Base-by-base conservation (phyloP, 2,113 vertebrate species). In the Ammodytes dubius region DNA sequence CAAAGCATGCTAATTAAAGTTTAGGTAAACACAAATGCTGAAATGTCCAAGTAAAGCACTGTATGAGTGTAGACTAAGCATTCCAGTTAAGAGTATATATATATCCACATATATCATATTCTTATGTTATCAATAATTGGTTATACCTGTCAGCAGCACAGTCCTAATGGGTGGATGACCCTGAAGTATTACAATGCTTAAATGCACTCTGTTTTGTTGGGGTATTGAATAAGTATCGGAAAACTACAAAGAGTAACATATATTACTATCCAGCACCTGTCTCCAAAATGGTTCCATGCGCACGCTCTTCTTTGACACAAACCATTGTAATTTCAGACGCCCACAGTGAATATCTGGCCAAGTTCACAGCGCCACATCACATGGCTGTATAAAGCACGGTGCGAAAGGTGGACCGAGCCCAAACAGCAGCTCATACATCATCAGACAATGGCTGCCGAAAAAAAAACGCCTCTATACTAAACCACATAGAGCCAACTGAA, bases 381-480 rank as follows among this genome's bases (percentile, higher is more conserved):
- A 60, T 15, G n/a, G 82, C 79, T 86, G 81, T 83, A 90, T 90
- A 88, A 85, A 87, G 84, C 83, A 8, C 7, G 4, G 78, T 81
- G 73, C 86, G 83, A 86, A 79, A 88, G 89, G 87, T 85, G 87
- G 80, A 85, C 81, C 37, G 17, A 75, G 63, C 87, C 72, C 78
- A 84, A 86, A 87, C 76, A 87, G 82, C 73, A 78, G 85, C 81
- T 74, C 82, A 89, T 90, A 90, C 82, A 92, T 92, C 89, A 91
- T 87, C 83, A 83, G 70, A 92, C 91, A 92, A 92, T 89, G 79
- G 89, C 87, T 82, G 87, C 57, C 88, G 79, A 83, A 76, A 82
- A 89, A 85, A 27, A 27, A 27, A 43, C 84, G 75, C 77, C 72
- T 82, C 77, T 12, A 27, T 27, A 47, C 79, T 74, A 49, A 78